Evolutionary conservation across 1,140 invertebrate genomes (phyloP).

Genomic region (Drosophila melanogaster): DNA sequence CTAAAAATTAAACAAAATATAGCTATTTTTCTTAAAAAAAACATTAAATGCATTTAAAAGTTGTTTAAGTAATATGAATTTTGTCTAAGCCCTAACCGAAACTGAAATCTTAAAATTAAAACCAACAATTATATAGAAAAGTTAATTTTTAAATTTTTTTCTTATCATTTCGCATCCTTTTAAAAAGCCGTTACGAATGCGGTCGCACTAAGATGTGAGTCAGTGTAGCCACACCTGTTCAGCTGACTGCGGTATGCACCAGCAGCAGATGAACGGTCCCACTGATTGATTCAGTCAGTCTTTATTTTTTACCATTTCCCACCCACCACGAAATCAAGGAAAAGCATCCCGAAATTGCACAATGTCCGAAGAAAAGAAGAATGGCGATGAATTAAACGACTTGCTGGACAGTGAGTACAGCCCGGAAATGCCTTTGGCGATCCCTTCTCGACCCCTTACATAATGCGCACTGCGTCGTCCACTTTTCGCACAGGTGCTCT

Average conservation of each 20-base stretch:
- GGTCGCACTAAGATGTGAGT: background rate
- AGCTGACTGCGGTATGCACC: background rate
- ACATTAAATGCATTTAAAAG: no score
- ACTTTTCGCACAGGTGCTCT: conserved; percentile 84
- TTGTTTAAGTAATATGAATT: no score
- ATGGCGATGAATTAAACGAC: conserved; percentile 54
- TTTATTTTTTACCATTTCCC: conserved; percentile 5
- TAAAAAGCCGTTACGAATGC: background rate
- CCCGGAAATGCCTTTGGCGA: background rate
- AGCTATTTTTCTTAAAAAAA: no score
- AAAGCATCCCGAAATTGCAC: conserved; percentile 37
- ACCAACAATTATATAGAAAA: no score
- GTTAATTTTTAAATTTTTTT: no score
- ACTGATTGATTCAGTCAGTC: conserved; percentile 1
- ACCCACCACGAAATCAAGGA: conserved; percentile 14
- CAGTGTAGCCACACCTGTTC: conserved; percentile 1
- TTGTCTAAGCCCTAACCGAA: no score
- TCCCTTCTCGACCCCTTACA: conserved; percentile 18
- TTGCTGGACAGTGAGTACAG: conserved; percentile 38
- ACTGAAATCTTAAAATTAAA: no score
- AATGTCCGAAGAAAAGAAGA: conserved; percentile 76
- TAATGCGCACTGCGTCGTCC: conserved; percentile 23
- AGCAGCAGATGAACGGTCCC: background rate
- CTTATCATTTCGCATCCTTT: background rate
- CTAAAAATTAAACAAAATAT: no score